phyloP scores from a whole-genome alignment of 2,888 invertebrate species.

The Drosophila demipolita region DNA sequence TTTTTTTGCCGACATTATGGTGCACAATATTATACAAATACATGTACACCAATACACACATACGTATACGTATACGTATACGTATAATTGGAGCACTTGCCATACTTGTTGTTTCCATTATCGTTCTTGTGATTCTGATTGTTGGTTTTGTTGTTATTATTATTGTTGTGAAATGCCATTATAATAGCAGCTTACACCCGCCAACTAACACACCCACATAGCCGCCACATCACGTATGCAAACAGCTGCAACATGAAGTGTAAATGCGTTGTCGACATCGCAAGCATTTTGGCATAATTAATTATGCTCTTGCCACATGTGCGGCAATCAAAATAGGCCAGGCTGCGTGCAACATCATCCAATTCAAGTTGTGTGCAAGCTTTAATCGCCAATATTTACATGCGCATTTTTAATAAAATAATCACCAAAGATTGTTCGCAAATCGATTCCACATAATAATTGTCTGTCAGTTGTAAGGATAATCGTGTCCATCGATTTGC shows the following conservation, averaged over 20 bases:
- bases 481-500: neutral
- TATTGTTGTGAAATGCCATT: conserved; percentile 18
- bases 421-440: neutral
- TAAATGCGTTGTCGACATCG: conserved; percentile 17
- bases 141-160: conserved; percentile 4
- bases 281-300: conserved; percentile 28
- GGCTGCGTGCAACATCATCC: neutral
- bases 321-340: conserved; percentile 4
- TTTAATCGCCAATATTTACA: neutral
- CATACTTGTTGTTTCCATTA: conserved; percentile 35
- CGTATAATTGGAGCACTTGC: conserved; percentile 23
- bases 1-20: conserved; percentile 10
- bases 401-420: neutral
- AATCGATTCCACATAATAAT: neutral
- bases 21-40: conserved; percentile 21
- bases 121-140: conserved; percentile 1
- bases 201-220: neutral
- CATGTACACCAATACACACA: neutral
- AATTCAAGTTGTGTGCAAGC: neutral
- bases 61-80: neutral
- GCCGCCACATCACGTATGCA: conserved; percentile 33
- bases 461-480: neutral
- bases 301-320: conserved; percentile 23
- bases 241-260: conserved; percentile 40
- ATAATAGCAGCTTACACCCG: neutral